Evolutionary conservation across 1,140 invertebrate genomes (phyloP), one percentile per base, ranked within the genome.

Genomic region (Phthorimaea operculella): DNA sequence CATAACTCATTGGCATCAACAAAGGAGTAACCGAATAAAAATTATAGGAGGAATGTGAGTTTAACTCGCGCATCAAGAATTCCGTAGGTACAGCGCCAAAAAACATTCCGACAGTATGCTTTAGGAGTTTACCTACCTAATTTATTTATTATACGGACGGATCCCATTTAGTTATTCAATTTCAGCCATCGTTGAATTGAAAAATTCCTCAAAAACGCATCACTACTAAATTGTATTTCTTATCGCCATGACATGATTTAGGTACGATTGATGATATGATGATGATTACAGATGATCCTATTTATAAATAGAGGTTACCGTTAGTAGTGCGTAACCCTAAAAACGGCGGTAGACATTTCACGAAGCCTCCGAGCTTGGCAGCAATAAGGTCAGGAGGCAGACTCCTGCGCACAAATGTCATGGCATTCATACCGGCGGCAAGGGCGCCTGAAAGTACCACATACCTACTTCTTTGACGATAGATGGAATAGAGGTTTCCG

Each of bases 351-450:
- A 67, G 63, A 69, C 66, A 71, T 68, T 65, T 72, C 66, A 72
- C 69, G 69, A 71, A 56, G 21, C 21, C 21, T 28, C 21, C 21
- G 21, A 28, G 21, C 21, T 28, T 28, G 56, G 18, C 49, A 50
- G 49, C 54, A 61, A 62, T 64, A 60, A 66, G 66, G 66, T 66
- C 63, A 63, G 42, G 47, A 60, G 60, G 60, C 44, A 62, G 48
- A 33, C 17, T 49, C 55, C 51, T 47, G 53, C 47, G 16, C 59
- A 68, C 65, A 73, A 73, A 76, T 76, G 73, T 72, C 73, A 72
- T 61, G 68, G 59, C 68, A 66, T 71, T 72, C 57, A 42, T 55
- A 49, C 36, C 60, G 15, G 36, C 14, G 51, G 59, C 72, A 74
- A 74, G 72, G 70, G 72, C 70, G 68, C 59, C 42, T n/a, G 6